Base-by-base conservation (phyloP, 2,113 vertebrate genomes). In the Pitta sordida region DNA sequence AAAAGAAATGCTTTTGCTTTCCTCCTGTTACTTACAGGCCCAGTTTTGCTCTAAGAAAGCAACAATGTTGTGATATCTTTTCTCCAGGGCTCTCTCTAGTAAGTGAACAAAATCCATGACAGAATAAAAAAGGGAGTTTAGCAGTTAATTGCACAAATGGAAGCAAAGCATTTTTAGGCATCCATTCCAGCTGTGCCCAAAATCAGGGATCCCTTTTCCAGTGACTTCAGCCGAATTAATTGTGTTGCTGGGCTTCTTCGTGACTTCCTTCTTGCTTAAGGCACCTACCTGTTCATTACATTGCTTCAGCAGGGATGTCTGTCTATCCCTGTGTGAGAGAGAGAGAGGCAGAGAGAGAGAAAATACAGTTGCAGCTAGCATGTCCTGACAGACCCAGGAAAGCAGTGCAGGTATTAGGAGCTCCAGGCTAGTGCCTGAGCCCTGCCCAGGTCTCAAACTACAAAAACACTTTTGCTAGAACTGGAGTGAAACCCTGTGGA, bases 111-210 rank as follows among this genome's bases (percentile, higher is more conserved):
- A 83, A 60, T 16, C n/a, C 12, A 34, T 0, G 10, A 59, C 4
- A 51, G 27, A 81, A 56, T 26, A 26, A 58, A 62, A 34, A 69
- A 27, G 7, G 8, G 15, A 87, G 13, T 13, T 71, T 37, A 48
- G 48, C 41, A 74, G 16, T 62, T 62, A 53, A 22, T 37, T 1
- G 0, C 46, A 58, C 0, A 0, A 78, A 67, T 22, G 10, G 11
- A 73, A 75, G 32, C 12, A 37, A 82, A 41, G 9, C 44, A 8
- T 63, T 79, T 92, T 87, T 23, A 64, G 62, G 78, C 20, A 37
- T 30, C n/a, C 37, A 20, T 53, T 83, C 19, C 65, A 76, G 51
- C 74, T 63, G 46, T 36, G 34, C 29, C 46, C 43, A 56, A 34
- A 74, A 67, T 39, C 51, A 78, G 20, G 29, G 32, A 67, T 53